A percentile compares a stretch with the other conserved stretches of the same genome.
phyloP scores from a whole-genome alignment of 2,888 invertebrate species.

The Aleiodes testaceus region DNA sequence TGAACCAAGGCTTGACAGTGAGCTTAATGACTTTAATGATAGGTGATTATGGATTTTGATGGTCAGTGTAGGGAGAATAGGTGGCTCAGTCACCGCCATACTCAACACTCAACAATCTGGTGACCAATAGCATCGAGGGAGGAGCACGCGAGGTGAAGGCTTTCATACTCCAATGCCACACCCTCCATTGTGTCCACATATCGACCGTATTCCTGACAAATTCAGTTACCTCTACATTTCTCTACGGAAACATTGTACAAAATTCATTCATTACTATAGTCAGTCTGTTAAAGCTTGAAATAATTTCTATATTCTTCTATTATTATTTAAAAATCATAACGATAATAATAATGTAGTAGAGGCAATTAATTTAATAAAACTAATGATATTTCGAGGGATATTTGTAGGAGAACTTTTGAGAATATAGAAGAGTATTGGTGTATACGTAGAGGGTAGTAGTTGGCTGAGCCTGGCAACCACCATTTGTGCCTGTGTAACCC shows the following conservation, averaged over 20 bases:
- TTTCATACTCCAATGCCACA: constrained; percentile 70
- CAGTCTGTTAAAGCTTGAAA: background rate
- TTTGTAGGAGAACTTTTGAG: constrained; percentile 3
- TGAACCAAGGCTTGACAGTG: background rate
- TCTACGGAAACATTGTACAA: constrained; percentile 23
- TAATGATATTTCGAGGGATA: background rate
- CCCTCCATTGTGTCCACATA: constrained; percentile 69
- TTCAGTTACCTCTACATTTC: constrained; percentile 29
- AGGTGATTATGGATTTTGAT: constrained; percentile 18
- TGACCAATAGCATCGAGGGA: constrained; percentile 58
- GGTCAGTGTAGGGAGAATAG: constrained; percentile 28
- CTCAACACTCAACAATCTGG: constrained; percentile 54
- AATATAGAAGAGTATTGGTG: constrained; percentile 8
- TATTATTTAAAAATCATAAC: background rate
- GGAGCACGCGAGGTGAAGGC: constrained; percentile 48
- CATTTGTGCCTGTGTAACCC: constrained; percentile 49
- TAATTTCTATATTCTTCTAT: background rate
- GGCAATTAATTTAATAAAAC: background rate
- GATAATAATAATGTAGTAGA: too few relatives aligned
- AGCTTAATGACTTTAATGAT: background rate
- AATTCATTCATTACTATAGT: constrained; percentile 1
- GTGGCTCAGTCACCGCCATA: constrained; percentile 45
- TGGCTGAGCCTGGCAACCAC: constrained; percentile 47
- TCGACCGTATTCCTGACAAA: constrained; percentile 59
- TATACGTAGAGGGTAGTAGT: constrained; percentile 17